phyloP scores from a whole-genome alignment of 2,888 invertebrate species.

The Macaria liturata region DNA sequence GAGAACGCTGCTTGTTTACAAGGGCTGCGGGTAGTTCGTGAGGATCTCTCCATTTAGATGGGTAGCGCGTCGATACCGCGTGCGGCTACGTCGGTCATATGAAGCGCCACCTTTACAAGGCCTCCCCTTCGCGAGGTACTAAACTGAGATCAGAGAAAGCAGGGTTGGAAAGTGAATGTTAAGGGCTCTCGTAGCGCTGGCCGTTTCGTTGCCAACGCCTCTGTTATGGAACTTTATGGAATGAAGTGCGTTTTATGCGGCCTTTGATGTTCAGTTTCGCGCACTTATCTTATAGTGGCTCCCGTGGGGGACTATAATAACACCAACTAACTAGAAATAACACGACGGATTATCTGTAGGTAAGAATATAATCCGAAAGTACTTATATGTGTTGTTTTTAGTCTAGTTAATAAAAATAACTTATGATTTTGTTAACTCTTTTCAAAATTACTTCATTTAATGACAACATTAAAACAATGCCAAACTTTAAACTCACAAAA shows the following conservation, averaged over 20 bases:
- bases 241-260: constrained; percentile 77
- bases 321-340: constrained; percentile 42
- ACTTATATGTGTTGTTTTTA: too few relatives aligned
- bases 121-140: constrained; percentile 40
- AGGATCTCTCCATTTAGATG: constrained; percentile 76
- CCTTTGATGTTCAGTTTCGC: constrained; percentile 77
- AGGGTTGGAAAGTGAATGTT: constrained; percentile 46
- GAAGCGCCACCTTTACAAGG: constrained; percentile 56
- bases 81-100: constrained; percentile 58
- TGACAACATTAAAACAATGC: constrained; percentile 37
- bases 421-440: background rate
- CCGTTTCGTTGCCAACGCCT: constrained; percentile 58
- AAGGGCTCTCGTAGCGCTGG: constrained; percentile 58
- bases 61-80: constrained; percentile 70
- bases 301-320: constrained; percentile 69
- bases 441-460: constrained; percentile 39
- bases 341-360: too few relatives aligned
- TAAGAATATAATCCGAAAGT: too few relatives aligned
- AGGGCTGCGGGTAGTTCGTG: constrained; percentile 79
- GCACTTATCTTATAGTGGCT: constrained; percentile 69
- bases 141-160: constrained; percentile 39
- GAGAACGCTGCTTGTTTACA: constrained; percentile 77
- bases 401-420: background rate
- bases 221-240: constrained; percentile 74
- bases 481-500: constrained; percentile 47